Conservation (phyloP, 1,140 invertebrate species). For the Homarus americanus region DNA sequence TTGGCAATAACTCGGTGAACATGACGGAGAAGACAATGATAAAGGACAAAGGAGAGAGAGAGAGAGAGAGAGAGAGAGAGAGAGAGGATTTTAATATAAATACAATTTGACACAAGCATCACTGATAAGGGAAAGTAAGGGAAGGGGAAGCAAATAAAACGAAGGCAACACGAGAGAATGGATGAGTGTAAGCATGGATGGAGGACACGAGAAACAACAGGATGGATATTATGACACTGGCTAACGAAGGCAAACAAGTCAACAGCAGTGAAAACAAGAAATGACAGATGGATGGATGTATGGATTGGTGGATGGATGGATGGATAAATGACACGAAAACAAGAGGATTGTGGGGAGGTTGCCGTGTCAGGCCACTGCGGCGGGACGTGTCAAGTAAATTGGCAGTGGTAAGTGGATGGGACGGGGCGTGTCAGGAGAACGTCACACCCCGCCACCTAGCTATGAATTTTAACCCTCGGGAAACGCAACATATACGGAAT, state of each 20-base stretch:
- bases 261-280: no score
- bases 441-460: background rate
- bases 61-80: background rate
- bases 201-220: no score
- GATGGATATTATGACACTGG: no score
- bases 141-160: background rate
- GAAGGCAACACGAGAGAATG: background rate
- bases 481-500: background rate
- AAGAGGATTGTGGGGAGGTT: no score
- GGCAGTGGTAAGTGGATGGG: background rate
- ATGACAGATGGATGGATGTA: no score
- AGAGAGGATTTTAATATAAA: background rate
- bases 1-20: no score
- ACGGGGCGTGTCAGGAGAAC: background rate
- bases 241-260: no score
- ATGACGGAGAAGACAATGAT: no score
- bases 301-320: no score
- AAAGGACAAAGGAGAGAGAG: background rate
- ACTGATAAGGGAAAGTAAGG: background rate
- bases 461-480: conserved; percentile 4
- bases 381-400: background rate
- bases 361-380: background rate
- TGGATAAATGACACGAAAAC: no score
- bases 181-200: no score
- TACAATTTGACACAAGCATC: no score